Percentiles rank a stretch among this genome's conserved stretches.
Conservation (phyloP, 2,113 vertebrate genomes). For the Dicrurus megarhynchus region DNA sequence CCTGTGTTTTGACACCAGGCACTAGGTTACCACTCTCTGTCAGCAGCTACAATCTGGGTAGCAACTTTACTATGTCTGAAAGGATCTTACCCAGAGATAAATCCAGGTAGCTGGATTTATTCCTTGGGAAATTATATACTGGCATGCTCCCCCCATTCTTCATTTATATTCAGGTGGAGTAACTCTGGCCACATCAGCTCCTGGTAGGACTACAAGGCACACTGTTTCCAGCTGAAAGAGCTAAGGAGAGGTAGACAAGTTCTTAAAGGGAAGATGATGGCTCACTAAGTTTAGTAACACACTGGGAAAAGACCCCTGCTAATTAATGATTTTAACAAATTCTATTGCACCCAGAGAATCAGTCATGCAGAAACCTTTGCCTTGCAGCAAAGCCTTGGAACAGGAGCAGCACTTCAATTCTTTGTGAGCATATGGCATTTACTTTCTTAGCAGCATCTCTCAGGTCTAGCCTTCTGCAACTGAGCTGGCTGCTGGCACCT, state of each 20-base stretch:
- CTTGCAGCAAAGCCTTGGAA: neutral
- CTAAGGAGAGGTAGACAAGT: neutral
- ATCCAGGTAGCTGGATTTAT: neutral
- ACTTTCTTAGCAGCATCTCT: neutral
- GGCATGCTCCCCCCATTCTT: neutral
- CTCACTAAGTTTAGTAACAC: neutral
- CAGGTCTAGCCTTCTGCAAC: neutral
- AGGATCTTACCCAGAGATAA: neutral
- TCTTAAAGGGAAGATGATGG: neutral
- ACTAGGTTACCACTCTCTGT: neutral
- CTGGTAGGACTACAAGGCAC: neutral
- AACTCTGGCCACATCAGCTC: neutral
- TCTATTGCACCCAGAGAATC: neutral
- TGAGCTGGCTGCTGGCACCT: neutral
- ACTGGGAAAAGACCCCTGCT: neutral
- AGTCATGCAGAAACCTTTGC: neutral
- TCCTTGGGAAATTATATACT: neutral
- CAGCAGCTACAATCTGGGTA: neutral
- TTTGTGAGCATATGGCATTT: neutral
- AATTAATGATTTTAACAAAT: neutral
- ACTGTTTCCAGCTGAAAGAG: neutral
- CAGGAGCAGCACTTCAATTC: neutral
- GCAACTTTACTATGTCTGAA: neutral
- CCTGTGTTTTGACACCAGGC: neutral
- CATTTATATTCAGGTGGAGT: neutral